Base-by-base conservation (phyloP, 2,113 vertebrate species). In the Epinephelus moara region DNA sequence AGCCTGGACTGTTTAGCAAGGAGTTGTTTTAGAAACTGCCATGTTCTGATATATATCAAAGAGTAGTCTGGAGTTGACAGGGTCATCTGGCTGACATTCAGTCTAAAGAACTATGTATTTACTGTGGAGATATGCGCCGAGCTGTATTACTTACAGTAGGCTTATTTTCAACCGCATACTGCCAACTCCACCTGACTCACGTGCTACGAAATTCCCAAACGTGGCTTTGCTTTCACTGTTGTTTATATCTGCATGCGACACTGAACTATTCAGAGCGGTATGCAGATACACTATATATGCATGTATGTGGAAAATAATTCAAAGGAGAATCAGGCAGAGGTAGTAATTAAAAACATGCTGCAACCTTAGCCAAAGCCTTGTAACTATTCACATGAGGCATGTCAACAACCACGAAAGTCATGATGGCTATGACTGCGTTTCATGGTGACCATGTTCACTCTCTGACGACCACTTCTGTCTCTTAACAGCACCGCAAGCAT, bases 31-130 rank as follows among this genome's bases (percentile, higher is more conserved):
- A 77, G 57, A 80, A 77, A 75, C 72, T 81, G 60, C 25, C 79
- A 79, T 64, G n/a, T 53, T 88, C 55, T 72, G 55, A 85, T 62
- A 63, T 37, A 68, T 75, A 70, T 78, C 72, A 57, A 82, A 74
- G 27, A 72, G 63, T n/a, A 61, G 56, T 62, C n/a, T 63, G 27
- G 61, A 79, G 73, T 11, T 68, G 19, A 60, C 68, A 77, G 42
- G 19, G 52, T 33, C 47, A 56, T 63, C 85, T 78, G 81, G 72
- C 64, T 85, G 64, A 82, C 17, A 21, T 61, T 79, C 47, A 21
- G 49, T 66, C 33, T 40, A 33, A 23, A 56, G 23, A 49, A 50
- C 11, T 3, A 18, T 57, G 49, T 73, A 30, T 76, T 64, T 75
- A 67, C 49, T 64, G 42, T 69, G 27, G 47, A 60, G 14, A 73